Percentiles rank a stretch among this genome's conserved stretches.
Evolutionary conservation across 2,888 invertebrate genomes (phyloP).

Genomic region (Azorinus chamasolen): DNA sequence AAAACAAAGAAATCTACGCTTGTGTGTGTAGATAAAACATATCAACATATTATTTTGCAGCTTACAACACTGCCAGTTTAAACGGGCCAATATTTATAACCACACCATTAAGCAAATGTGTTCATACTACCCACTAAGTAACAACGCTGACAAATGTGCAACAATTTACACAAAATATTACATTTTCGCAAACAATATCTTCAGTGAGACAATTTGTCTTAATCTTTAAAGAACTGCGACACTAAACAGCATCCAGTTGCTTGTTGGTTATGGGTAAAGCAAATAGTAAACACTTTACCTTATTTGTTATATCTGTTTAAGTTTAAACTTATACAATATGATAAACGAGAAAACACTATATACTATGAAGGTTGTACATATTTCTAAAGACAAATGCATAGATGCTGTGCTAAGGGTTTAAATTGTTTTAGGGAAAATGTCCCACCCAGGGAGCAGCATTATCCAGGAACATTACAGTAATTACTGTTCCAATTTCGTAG

Average conservation of each 20-base stretch:
- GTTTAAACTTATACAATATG: no score
- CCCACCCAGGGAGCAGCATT: constrained; percentile 61
- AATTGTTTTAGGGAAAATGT: constrained; percentile 21
- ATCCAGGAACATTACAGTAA: constrained; percentile 60
- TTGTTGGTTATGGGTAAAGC: no score
- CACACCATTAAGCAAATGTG: constrained; percentile 42
- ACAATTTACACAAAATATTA: constrained; percentile 24
- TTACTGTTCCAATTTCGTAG: constrained; percentile 54
- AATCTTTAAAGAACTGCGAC: constrained; percentile 3
- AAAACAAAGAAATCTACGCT: no score
- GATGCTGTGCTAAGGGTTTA: no score
- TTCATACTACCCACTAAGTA: constrained; percentile 7
- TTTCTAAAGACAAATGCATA: no score
- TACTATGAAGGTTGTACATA: no score
- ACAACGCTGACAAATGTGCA: constrained; percentile 49
- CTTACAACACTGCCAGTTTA: neutral
- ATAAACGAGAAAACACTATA: no score
- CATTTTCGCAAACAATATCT: constrained; percentile 37
- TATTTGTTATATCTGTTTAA: no score
- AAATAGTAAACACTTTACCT: no score
- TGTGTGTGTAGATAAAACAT: no score
- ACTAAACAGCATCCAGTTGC: no score
- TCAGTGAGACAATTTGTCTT: constrained; percentile 1
- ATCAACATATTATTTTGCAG: no score
- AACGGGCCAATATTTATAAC: constrained; percentile 21